Percentiles rank a stretch among this genome's conserved stretches.
phyloP scores from a whole-genome alignment of 2,797 vertebrate species.

The Danio tinwini region DNA sequence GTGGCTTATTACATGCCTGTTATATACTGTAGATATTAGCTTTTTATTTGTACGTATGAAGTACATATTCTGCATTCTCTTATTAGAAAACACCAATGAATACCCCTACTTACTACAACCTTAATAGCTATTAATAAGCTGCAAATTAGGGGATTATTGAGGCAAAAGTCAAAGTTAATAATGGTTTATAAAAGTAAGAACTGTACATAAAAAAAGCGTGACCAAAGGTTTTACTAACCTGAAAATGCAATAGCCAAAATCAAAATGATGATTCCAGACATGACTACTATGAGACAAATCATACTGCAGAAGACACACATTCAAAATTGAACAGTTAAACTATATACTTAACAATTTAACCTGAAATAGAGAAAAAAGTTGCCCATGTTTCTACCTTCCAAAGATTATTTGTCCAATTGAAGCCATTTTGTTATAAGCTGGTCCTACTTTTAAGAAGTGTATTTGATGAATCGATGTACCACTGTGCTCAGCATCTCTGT shows the following conservation, averaged over 20 bases:
- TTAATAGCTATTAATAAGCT: too few relatives aligned
- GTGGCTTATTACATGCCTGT: too few relatives aligned
- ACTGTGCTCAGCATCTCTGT: constrained; percentile 19
- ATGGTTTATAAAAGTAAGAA: too few relatives aligned
- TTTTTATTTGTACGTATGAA: too few relatives aligned
- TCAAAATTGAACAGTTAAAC: not conserved
- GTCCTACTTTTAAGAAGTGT: not conserved
- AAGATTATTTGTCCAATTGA: constrained; percentile 74
- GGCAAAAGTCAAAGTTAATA: too few relatives aligned
- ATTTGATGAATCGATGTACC: constrained; percentile 3
- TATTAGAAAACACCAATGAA: too few relatives aligned
- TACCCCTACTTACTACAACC: too few relatives aligned
- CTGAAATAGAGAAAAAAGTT: not conserved
- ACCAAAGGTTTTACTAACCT: constrained; percentile 63
- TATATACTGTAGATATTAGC: too few relatives aligned
- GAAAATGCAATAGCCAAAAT: constrained; percentile 70
- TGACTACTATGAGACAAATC: constrained; percentile 70
- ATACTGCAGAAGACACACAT: constrained; percentile 65
- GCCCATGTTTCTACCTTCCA: constrained; percentile 62
- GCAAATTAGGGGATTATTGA: too few relatives aligned
- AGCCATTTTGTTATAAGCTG: constrained; percentile 66
- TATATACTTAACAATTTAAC: not conserved
- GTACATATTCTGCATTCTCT: too few relatives aligned
- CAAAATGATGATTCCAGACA: constrained; percentile 69
- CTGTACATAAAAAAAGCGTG: too few relatives aligned